Percentiles rank a stretch among this genome's conserved stretches.
phyloP scores from a whole-genome alignment of 2,888 invertebrate species.

The Agrotis puta region DNA sequence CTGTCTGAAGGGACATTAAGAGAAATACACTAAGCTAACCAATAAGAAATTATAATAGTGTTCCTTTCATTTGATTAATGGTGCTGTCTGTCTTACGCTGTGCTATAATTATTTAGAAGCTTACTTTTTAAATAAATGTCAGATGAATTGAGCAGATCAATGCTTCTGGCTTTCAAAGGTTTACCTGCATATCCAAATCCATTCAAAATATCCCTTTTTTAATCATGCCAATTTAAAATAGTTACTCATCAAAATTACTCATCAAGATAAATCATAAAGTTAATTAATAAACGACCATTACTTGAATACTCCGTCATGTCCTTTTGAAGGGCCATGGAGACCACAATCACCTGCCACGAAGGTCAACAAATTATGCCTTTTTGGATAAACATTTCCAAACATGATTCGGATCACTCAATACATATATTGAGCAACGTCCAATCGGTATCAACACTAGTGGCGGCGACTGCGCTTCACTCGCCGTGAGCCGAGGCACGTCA shows the following conservation, averaged over 20 bases:
- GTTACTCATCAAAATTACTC: neutral
- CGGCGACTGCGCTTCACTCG: conserved; percentile 79
- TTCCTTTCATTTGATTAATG: conserved; percentile 10
- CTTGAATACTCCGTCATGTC: neutral
- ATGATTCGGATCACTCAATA: conserved; percentile 55
- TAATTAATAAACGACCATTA: neutral
- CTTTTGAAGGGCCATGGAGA: conserved; percentile 23
- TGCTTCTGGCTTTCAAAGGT: neutral
- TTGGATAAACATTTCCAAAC: conserved; percentile 48
- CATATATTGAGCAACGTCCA: conserved; percentile 70
- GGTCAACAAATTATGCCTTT: conserved; percentile 33
- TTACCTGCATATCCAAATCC: neutral
- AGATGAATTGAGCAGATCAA: neutral
- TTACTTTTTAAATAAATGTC: neutral
- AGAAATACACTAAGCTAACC: conserved; percentile 4
- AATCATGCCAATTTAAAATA: neutral
- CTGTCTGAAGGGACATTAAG: conserved; percentile 2
- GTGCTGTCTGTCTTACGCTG: neutral
- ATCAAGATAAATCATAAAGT: neutral
- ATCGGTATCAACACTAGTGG: conserved; percentile 69
- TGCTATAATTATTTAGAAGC: neutral
- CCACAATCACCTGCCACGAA: conserved; percentile 21
- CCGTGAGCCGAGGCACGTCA: conserved; percentile 78
- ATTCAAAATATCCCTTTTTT: neutral
- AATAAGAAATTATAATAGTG: neutral